A percentile compares a stretch with the other conserved stretches of the same genome.
phyloP scores from a whole-genome alignment of 1,140 invertebrate genomes.

The Rhagoletis pomonella region DNA sequence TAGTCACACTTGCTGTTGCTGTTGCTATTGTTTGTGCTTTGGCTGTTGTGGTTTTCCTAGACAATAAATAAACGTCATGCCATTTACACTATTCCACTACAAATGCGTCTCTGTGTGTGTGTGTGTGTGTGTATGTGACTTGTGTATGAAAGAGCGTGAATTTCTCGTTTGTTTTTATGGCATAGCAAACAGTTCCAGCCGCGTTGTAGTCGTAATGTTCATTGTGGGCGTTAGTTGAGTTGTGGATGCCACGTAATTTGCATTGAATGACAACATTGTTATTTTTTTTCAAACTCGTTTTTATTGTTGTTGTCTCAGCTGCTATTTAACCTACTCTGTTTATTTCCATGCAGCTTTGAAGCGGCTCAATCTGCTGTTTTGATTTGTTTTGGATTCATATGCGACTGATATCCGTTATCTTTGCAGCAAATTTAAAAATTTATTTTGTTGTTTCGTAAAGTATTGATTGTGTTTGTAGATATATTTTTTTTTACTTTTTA shows the following conservation, averaged over 20 bases:
- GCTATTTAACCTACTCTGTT: background rate
- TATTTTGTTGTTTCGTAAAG: background rate
- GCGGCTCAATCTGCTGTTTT: background rate
- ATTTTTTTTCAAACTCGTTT: background rate
- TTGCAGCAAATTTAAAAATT: background rate
- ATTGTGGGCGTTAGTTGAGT: constrained; percentile 29
- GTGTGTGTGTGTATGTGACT: background rate
- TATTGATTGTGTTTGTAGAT: background rate
- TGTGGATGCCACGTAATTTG: constrained; percentile 17
- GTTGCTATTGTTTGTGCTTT: background rate
- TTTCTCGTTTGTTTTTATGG: background rate
- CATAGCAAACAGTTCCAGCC: constrained; percentile 1
- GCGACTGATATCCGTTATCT: background rate
- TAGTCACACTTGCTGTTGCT: background rate
- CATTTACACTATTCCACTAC: constrained; percentile 15
- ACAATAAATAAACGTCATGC: constrained; percentile 41
- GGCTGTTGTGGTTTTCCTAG: constrained; percentile 13
- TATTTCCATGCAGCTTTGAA: background rate
- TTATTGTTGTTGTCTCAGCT: background rate
- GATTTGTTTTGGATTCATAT: background rate
- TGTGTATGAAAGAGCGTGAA: background rate
- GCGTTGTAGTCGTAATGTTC: background rate
- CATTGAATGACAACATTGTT: constrained; percentile 23
- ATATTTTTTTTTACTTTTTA: background rate
- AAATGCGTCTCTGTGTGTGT: background rate